Conservation (phyloP, 2,888 invertebrate genomes). For the Galerucella pusilla region DNA sequence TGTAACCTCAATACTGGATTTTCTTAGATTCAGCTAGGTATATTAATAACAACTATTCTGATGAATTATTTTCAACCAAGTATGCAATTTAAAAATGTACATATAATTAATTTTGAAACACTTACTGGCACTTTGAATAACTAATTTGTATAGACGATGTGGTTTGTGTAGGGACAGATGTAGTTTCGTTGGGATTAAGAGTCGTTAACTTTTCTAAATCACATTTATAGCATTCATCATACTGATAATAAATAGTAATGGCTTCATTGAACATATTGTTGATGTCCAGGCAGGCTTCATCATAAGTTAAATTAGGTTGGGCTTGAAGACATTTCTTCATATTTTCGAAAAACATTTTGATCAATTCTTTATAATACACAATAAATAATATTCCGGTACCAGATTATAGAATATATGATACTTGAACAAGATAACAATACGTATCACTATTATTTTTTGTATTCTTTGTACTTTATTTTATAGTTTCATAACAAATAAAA, state of each 20-base stretch:
- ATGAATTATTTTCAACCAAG: too few species aligned
- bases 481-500: constrained; percentile 11
- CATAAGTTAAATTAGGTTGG: constrained; percentile 57
- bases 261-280: constrained; percentile 54
- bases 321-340: constrained; percentile 53
- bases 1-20: too few species aligned
- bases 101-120: constrained; percentile 6
- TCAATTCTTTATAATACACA: not conserved
- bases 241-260: constrained; percentile 59
- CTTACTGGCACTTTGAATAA: constrained; percentile 57
- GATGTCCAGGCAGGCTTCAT: constrained; percentile 64
- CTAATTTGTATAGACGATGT: constrained; percentile 59
- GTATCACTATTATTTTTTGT: not conserved
- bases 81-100: not conserved
- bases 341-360: constrained; percentile 52
- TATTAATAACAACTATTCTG: too few species aligned
- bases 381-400: not conserved
- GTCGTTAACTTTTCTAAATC: constrained; percentile 57
- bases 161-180: constrained; percentile 60
- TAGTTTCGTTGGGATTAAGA: constrained; percentile 50
- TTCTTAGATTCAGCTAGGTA: too few species aligned
- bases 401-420: not conserved
- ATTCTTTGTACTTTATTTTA: constrained; percentile 14
- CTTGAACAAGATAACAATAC: not conserved
- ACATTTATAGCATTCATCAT: constrained; percentile 63